Base-by-base conservation (phyloP, 2,797 vertebrate genomes). In the Poliocrania exsul region DNA sequence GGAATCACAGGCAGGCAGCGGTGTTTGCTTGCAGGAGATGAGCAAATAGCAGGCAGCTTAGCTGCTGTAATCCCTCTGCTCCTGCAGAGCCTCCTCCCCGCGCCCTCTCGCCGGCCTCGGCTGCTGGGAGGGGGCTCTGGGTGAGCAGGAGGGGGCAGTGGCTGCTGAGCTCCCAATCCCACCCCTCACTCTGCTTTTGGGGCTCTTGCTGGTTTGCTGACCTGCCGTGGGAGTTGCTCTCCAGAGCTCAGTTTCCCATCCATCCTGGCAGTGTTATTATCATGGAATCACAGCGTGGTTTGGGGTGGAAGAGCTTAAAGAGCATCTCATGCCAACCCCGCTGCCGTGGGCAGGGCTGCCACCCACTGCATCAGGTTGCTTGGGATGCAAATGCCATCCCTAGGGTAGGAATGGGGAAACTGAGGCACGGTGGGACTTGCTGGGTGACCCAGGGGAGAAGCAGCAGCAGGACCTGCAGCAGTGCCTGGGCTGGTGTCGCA, bases 221-320 rank as follows among this genome's bases (percentile, higher is more conserved):
- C 10, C 13, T 3, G 49, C 35, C 5, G 0, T 1, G 18, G 51
- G 66, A 10, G 65, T 20, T 10, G 72, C 35, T 54, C 16, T 20
- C 13, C 7, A 1, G 20, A 0, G 12, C 51, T 29, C 1, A 0
- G 20, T 6, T 9, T 1, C 5, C n/a, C 23, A 9, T 13, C 13
- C 11, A 4, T 50, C 25, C 31, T 11, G 51, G 46, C 33, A 0
- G 2, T n/a, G 1, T 62, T 19, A 0, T 10, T 12, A 1, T 12
- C 1, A 0, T 15, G 73, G 73, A 21, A 42, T 33, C 14, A 3
- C 5, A 3, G 73, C 16, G 4, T 4, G 69, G 50, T 16, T 56
- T 20, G 20, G 33, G 29, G 12, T 5, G 42, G 42, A 19, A 33
- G 26, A 11, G 33, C 9, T 40, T 4, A 5, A 49, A 38, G 13